Conservation (phyloP, 2,113 vertebrate species). For the Pseudorhombus dupliciocellatus region DNA sequence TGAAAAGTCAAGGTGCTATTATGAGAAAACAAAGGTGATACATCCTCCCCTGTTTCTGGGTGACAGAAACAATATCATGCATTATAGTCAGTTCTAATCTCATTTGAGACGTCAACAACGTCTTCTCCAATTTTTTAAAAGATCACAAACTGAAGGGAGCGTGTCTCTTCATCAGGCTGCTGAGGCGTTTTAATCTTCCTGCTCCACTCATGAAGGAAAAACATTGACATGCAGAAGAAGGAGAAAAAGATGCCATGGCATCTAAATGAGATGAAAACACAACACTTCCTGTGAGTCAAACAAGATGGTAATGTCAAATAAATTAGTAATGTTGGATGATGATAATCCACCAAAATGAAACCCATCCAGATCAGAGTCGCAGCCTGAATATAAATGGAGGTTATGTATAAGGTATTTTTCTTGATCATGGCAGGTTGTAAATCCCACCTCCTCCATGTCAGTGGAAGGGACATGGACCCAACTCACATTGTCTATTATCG, state of each 20-base stretch:
- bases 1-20: conserved; percentile 14
- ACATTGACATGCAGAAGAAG: background rate
- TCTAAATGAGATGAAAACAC: conserved; percentile 1
- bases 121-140: background rate
- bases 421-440: background rate
- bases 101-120: background rate
- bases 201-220: conserved; percentile 1
- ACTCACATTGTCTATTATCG: background rate
- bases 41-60: background rate
- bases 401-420: too few species aligned
- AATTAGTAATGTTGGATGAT: background rate
- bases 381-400: background rate
- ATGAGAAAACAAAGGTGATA: background rate
- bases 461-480: background rate
- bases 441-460: background rate
- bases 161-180: background rate
- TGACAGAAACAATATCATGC: background rate
- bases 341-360: background rate
- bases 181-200: background rate
- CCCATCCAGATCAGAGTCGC: background rate
- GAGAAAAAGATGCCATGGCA: background rate
- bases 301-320: background rate
- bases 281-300: background rate
- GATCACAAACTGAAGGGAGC: background rate
- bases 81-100: background rate